Conservation (phyloP, 2,888 invertebrate species). For the Drosophila cognata region DNA sequence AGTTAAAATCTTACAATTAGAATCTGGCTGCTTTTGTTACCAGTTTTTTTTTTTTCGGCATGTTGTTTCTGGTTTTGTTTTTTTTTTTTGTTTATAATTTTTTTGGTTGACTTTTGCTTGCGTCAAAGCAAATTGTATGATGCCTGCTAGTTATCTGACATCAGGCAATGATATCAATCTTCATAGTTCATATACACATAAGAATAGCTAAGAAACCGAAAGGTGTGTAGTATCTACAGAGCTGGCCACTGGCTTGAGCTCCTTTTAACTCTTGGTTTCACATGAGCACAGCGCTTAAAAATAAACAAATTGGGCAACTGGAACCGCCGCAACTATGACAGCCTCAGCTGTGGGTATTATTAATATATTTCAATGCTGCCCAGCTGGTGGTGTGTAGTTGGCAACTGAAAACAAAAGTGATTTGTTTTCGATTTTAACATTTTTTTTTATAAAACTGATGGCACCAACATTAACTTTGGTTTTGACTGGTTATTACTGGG, state of each 20-base stretch:
- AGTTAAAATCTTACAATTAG: conserved; percentile 56
- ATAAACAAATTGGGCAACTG: conserved; percentile 43
- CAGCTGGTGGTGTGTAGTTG: conserved; percentile 31
- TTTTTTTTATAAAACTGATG: conserved; percentile 34
- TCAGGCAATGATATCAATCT: conserved; percentile 70
- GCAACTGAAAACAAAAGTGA: conserved; percentile 73
- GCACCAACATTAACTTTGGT: conserved; percentile 46
- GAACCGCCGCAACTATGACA: conserved; percentile 17
- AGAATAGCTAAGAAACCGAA: conserved; percentile 61
- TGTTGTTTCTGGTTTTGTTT: conserved; percentile 8
- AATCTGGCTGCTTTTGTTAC: conserved; percentile 67
- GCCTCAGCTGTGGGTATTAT: conserved; percentile 49
- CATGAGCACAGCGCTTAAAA: conserved; percentile 58
- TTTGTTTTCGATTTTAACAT: conserved; percentile 57
- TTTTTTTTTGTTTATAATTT: conserved; percentile 4
- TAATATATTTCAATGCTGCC: conserved; percentile 44
- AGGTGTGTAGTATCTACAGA: conserved; percentile 50
- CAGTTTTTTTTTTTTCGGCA: conserved; percentile 48
- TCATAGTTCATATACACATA: conserved; percentile 59
- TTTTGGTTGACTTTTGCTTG: conserved; percentile 44
- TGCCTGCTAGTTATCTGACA: conserved; percentile 44
- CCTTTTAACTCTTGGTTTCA: conserved; percentile 64
- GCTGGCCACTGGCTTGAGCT: conserved; percentile 23
- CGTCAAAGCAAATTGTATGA: conserved; percentile 56
- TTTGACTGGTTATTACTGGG: conserved; percentile 52